phyloP scores from a whole-genome alignment of 2,113 vertebrate species.

The Mastomys natalensis region DNA sequence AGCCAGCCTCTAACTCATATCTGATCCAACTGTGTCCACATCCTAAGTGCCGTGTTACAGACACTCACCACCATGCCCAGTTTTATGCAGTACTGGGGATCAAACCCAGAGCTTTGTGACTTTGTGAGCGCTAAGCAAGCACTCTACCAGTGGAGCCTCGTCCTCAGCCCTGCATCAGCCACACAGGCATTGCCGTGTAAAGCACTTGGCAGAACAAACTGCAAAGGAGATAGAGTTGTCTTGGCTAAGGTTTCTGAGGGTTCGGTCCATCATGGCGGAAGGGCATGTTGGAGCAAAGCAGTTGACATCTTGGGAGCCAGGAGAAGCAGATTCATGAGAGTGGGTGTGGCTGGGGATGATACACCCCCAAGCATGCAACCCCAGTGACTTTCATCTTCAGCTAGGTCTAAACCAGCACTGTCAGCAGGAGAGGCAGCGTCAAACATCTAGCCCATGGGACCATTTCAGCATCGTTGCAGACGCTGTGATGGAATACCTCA shows the following conservation, averaged over 20 bases:
- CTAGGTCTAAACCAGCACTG: no score
- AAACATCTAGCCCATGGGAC: background rate
- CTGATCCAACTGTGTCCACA: background rate
- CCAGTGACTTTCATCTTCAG: background rate
- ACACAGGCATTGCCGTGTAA: no score
- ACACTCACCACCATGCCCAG: background rate
- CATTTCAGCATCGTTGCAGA: background rate
- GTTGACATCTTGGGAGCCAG: background rate
- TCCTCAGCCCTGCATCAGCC: background rate
- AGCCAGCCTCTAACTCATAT: background rate
- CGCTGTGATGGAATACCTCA: no score
- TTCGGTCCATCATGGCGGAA: background rate
- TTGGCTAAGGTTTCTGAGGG: background rate
- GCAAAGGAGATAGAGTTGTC: background rate
- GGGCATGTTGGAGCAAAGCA: background rate
- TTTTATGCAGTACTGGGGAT: background rate
- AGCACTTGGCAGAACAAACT: background rate
- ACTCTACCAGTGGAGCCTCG: background rate
- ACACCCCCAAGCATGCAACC: background rate
- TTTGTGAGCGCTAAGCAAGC: background rate
- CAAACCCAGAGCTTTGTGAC: background rate
- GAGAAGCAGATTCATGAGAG: background rate
- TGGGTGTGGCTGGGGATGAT: background rate
- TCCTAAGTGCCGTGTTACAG: background rate
- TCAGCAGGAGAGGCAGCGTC: background rate